Base-by-base conservation (phyloP, 2,113 vertebrate species). In the Strigops habroptila region DNA sequence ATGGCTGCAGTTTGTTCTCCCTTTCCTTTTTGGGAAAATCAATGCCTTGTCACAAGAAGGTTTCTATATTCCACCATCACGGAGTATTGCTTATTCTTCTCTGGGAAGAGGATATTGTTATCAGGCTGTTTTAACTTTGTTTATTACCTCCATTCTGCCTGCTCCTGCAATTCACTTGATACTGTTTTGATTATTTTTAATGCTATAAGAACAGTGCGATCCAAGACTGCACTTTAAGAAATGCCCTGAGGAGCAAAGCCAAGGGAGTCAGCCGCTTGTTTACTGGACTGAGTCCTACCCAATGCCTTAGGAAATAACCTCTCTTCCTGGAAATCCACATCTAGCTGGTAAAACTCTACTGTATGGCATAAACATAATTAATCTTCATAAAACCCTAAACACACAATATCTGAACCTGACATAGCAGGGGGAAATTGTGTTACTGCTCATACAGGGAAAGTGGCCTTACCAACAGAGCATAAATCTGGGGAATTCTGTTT, bases 21-120 rank as follows among this genome's bases (percentile, higher is more conserved):
- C 11, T 55, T 90, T 84, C 86, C 95, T 96, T 97, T 96, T 93
- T 37, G 69, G 92, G 94, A 83, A 88, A 96, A 73, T 92, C 92
- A 23, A 67, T 89, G 82, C 35, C 62, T 67, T 53, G 65, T 84
- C 67, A 39, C 46, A 37, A 76, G 67, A 14, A 91, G 33, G 62
- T 52, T 78, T 93, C 76, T 65, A 7, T 85, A 23, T 86, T 93
- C 93, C 88, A 35, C 43, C 64, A 6, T 90, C 80, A 53, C 9
- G 59, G 69, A 46, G 51, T 30, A 23, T 46, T 39, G 71, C 43
- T 90, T 77, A 59, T 80, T 77, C 82, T 68, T 49, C 53, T 77
- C 73, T 19, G 18, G 69, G 52, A 89, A 74, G 14, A 62, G 76
- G 81, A 88, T 87, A 67, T 84, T 73, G 80, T 91, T 93, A 80